Evolutionary conservation across 1,140 invertebrate genomes (phyloP), one percentile per base, ranked within the genome.

Genomic region (Anastrepha obliqua): DNA sequence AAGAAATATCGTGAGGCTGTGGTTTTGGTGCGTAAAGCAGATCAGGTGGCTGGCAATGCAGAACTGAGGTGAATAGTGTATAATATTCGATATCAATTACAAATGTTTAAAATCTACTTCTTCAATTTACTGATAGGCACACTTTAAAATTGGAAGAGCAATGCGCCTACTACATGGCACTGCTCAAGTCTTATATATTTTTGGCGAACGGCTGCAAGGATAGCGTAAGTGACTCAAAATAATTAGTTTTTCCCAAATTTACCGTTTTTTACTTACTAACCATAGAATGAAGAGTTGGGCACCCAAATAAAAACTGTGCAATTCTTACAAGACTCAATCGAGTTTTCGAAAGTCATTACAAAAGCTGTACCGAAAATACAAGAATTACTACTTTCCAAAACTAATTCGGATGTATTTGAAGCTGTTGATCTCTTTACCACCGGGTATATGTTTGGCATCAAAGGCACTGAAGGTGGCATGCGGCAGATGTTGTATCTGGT

Each of bases 381-480:
- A 89, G 94, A 96, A 15, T 93, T 98, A 89, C 93, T 98, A 2
- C 95, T 96, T 89, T 98, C 97, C 0, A 95, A 96, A 89, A 96
- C 95, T 88, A 94, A 95, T 0, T 95, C 96, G 1, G 98, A 98
- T 93, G 96, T 98, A 0, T 94, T 96, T 60, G 98, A 98, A 93
- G 96, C 97, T 0, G 96, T 98, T 65, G 95, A 97, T 85, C 97
- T 98, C 91, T 97, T 98, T 89, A 97, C 97, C 0, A 95, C 95
- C 0, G 96, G 96, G 4, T 96, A 96, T 91, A 95, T 97, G 90
- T 97, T 98, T 92, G 95, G 96, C 81, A 94, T 98, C 17, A 94
- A 95, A 62, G 95, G 96, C 8, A 96, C 97, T 13, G 95, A 96
- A 90, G 89, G 93, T 44, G 97, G 96, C 13, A 95, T 98, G 44